These are phyloP conservation scores for Turdus rufiventris DNA, from an alignment of 2,113 vertebrate species.

Conservation along the genomic window DNA sequence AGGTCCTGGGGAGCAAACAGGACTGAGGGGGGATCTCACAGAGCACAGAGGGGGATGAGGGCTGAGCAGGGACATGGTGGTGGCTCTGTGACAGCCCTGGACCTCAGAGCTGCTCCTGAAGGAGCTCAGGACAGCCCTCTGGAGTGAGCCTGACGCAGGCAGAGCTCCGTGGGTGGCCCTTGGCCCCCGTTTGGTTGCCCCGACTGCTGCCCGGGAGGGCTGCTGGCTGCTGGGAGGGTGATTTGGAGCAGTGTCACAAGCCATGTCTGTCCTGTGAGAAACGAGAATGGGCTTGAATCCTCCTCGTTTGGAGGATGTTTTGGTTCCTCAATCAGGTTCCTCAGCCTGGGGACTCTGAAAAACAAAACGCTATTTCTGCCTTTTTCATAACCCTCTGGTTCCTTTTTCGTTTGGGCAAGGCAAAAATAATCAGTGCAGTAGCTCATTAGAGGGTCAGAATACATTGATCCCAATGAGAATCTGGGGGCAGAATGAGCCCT, in stretches of 20 bases:
- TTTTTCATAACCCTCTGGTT: not conserved
- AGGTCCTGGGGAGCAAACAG: not conserved
- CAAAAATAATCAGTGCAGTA: not conserved
- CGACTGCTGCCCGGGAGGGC: rapidly evolving
- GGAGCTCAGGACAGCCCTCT: not conserved
- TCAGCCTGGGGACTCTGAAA: not conserved
- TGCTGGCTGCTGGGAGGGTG: rapidly evolving
- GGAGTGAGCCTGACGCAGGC: not conserved
- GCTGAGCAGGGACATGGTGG: rapidly evolving
- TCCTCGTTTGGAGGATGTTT: not conserved
- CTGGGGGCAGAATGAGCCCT: not conserved
- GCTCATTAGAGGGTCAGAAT: not conserved
- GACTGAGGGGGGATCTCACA: not conserved
- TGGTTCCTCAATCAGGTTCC: not conserved
- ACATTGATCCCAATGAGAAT: not conserved
- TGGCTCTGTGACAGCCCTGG: not conserved
- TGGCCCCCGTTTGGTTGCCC: not conserved
- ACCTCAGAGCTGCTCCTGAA: not conserved
- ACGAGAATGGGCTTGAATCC: not conserved
- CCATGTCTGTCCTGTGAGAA: rapidly evolving
- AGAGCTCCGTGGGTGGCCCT: not conserved
- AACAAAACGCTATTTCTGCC: rapidly evolving
- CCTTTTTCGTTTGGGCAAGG: not conserved
- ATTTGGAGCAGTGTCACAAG: not conserved
- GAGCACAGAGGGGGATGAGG: not conserved